A percentile compares a stretch with the other conserved stretches of the same genome.
These are phyloP conservation scores for Halocynthia roretzi DNA, from an alignment of 23 tunicate genomes.

Conservation along the genomic window DNA sequence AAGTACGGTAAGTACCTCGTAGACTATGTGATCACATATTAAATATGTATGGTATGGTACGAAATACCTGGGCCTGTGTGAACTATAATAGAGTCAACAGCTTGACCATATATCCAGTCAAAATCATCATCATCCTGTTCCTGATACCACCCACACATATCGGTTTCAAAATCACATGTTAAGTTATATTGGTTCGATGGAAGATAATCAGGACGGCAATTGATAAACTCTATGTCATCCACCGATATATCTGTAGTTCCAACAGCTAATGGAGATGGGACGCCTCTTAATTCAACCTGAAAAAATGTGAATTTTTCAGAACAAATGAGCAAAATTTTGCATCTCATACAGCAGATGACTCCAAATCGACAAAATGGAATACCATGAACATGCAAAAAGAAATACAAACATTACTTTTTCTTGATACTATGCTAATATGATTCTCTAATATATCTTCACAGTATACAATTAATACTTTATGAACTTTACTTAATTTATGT, in stretches of 20 bases:
- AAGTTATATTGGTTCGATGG: conserved; percentile 36
- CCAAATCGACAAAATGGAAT: no score
- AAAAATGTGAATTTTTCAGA: neutral
- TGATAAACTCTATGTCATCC: conserved; percentile 70
- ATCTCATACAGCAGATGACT: no score
- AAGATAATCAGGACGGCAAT: conserved; percentile 63
- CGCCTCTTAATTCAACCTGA: conserved; percentile 53
- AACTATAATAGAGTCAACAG: conserved; percentile 25
- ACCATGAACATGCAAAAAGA: no score
- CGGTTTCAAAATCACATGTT: conserved; percentile 70
- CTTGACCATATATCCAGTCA: conserved; percentile 82
- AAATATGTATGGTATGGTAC: no score
- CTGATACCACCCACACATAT: conserved; percentile 92
- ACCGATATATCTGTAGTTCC: conserved; percentile 77
- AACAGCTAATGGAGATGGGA: conserved; percentile 74
- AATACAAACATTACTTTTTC: no score
- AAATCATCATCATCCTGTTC: conserved; percentile 72
- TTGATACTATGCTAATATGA: no score
- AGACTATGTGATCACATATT: no score
- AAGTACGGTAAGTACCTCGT: no score
- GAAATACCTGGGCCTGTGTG: conserved; percentile 81
- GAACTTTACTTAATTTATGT: no score
- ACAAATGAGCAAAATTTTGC: no score
- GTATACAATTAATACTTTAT: no score
- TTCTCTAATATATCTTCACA: no score